Base-by-base conservation (phyloP, 2,113 vertebrate genomes). In the Mungos mungo region DNA sequence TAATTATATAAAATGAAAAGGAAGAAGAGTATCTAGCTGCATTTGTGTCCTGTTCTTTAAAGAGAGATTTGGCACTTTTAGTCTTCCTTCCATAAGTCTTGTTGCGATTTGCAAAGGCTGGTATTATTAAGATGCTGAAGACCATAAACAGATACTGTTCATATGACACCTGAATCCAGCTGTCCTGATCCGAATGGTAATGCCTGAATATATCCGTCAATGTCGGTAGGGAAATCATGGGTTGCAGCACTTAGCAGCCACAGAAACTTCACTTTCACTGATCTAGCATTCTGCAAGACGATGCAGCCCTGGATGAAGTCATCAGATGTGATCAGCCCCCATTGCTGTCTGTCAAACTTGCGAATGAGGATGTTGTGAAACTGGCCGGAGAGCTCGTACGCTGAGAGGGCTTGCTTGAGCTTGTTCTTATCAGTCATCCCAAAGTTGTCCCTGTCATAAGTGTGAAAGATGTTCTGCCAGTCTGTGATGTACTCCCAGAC, bases 271-370 rank as follows among this genome's bases (percentile, higher is more conserved):
- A 47, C 6, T 45, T 9, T 29, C 41, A 76, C 72, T 76, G 72
- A 76, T 45, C 25, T 45, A 45, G 72, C 38, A 45, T 74, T 74
- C 99, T 99, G 99, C 97, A 99, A 96, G 93, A 99, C 99, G 93
- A 99, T 99, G 95, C 99, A 99, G 97, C 99, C 99, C 98, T 99
- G 99, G 98, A 99, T 99, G 98, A 99, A 99, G 98, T 99, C 99
- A 97, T 99, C 99, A 69, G 99, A 99, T 21, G 7, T 99, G 71
- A 99, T 99, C 96, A 99, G 99, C 74, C 99, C 99, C 98, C 99
- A 99, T 97, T 99, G 99, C 98, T 99, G 99, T 68, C 99, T 99
- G 98, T 99, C 99, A 57, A 99, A 99, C 98, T 99, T 99, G 29
- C 99, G 99, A 96, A 99, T 99, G 95, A 99, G 99, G 19, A 99